Conservation (phyloP, 1,140 invertebrate genomes). For the Drosophila busckii region DNA sequence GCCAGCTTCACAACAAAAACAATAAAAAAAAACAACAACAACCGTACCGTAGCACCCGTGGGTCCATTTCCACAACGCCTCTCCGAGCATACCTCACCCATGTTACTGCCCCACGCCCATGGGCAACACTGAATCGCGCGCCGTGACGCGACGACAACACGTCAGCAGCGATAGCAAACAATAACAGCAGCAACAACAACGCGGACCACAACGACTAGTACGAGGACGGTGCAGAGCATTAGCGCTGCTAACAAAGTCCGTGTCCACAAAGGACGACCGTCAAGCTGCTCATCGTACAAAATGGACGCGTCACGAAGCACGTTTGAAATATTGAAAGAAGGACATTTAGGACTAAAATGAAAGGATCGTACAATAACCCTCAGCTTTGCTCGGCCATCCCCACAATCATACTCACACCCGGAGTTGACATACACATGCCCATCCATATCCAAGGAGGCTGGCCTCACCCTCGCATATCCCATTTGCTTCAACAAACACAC, state of each 20-base stretch:
- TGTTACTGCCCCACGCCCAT: constrained; percentile 19
- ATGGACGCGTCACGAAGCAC: constrained; percentile 73
- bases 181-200: background rate
- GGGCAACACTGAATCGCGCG: constrained; percentile 54
- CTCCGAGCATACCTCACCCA: constrained; percentile 14
- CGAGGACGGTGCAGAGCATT: constrained; percentile 10
- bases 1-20: constrained; percentile 7
- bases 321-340: constrained; percentile 78
- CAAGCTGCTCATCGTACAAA: constrained; percentile 61
- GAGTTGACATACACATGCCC: constrained; percentile 37
- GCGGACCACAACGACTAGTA: constrained; percentile 12
- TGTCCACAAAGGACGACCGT: constrained; percentile 56
- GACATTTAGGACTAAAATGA: constrained; percentile 78
- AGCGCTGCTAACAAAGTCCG: constrained; percentile 41
- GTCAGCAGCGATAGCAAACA: constrained; percentile 61
- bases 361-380: constrained; percentile 70
- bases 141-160: constrained; percentile 65
- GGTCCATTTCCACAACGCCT: background rate
- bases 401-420: constrained; percentile 18
- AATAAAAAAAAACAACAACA: constrained; percentile 4
- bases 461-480: constrained; percentile 60
- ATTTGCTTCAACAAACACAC: constrained; percentile 70
- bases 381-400: constrained; percentile 31
- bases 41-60: background rate
- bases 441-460: constrained; percentile 35